Conservation (phyloP, 2,888 invertebrate species). For the Agonopterix heracliana region DNA sequence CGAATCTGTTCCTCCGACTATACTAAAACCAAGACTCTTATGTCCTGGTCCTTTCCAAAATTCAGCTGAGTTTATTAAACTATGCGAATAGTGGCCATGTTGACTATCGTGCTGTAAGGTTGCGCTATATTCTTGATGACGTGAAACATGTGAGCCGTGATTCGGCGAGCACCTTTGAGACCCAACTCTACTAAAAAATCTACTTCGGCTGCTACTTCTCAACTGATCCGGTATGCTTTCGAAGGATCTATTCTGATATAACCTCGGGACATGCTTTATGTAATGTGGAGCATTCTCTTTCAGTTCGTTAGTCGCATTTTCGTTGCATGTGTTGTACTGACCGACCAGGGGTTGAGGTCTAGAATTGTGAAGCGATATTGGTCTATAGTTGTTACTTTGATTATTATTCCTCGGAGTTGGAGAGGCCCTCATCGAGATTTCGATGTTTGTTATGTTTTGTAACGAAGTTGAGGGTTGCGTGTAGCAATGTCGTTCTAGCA, state of each 20-base stretch:
- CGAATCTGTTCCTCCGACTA: constrained; percentile 92
- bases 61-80: constrained; percentile 67
- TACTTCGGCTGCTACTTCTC: constrained; percentile 54
- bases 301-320: constrained; percentile 55
- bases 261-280: constrained; percentile 58
- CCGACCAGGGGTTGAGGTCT: constrained; percentile 41
- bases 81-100: constrained; percentile 50
- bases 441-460: constrained; percentile 70
- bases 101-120: constrained; percentile 37
- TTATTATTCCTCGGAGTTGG: constrained; percentile 42
- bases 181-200: constrained; percentile 65
- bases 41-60: constrained; percentile 90
- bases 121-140: constrained; percentile 48
- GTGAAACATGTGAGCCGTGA: constrained; percentile 43
- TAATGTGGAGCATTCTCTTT: constrained; percentile 65
- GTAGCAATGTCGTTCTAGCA: constrained; percentile 57
- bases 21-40: constrained; percentile 92
- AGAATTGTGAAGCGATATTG: constrained; percentile 62
- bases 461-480: constrained; percentile 55
- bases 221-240: constrained; percentile 70
- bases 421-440: constrained; percentile 61
- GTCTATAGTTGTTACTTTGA: constrained; percentile 52
- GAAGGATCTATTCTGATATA: constrained; percentile 67
- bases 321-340: constrained; percentile 41
- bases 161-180: constrained; percentile 60